Percentiles rank a stretch among this genome's conserved stretches.
These are phyloP conservation scores for Craterocephalus amniculus DNA, from an alignment of 2,797 vertebrate species.

Conservation along the genomic window DNA sequence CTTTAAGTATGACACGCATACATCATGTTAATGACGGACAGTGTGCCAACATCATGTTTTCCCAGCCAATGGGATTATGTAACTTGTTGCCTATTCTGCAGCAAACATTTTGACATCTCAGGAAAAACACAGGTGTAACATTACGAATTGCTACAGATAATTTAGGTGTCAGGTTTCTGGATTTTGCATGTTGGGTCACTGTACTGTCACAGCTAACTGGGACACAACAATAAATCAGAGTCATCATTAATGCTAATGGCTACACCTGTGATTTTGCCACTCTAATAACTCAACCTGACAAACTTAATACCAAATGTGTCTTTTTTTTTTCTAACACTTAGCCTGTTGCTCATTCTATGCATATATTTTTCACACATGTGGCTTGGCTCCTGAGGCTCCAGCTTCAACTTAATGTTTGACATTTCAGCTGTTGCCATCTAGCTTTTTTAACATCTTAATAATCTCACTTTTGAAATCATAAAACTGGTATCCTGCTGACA, in stretches of 20 bases:
- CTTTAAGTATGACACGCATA: conserved; percentile 33
- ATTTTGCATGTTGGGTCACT: conserved; percentile 21
- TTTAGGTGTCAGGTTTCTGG: conserved; percentile 22
- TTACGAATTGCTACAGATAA: conserved; percentile 10
- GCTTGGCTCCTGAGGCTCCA: background rate
- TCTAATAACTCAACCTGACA: background rate
- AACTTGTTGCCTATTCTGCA: conserved; percentile 17
- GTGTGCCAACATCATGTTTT: conserved; percentile 38
- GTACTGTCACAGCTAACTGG: conserved; percentile 15
- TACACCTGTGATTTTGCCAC: conserved; percentile 24
- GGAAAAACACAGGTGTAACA: conserved; percentile 34
- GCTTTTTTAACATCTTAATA: background rate
- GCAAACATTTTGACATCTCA: conserved; percentile 19
- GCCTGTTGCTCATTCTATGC: background rate
- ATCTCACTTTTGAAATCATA: background rate
- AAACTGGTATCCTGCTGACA: background rate
- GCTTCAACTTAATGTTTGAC: background rate
- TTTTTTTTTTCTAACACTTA: background rate
- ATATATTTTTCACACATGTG: background rate
- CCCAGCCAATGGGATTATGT: conserved; percentile 18
- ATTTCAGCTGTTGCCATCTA: background rate
- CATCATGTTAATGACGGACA: conserved; percentile 22
- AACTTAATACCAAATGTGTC: background rate
- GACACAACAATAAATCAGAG: conserved; percentile 7
- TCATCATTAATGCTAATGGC: conserved; percentile 25